phyloP scores from a whole-genome alignment of 2,888 invertebrate genomes.

The Pharmacophagus antenor region DNA sequence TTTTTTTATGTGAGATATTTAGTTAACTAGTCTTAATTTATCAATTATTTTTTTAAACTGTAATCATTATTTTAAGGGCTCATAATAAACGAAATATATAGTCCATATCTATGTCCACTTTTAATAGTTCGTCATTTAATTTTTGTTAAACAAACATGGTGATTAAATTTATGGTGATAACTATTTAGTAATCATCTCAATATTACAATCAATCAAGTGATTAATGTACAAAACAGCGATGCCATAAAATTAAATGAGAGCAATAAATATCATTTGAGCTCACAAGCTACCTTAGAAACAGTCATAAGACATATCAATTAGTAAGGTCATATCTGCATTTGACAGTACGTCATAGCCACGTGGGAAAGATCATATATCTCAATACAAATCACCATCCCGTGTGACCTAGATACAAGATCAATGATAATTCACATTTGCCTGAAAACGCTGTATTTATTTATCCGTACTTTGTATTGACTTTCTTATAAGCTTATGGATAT shows the following conservation, averaged over 20 bases:
- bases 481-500: not conserved
- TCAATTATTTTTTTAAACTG: not conserved
- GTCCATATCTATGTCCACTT: not conserved
- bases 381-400: slow-evolving; percentile 34
- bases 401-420: slow-evolving; percentile 55
- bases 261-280: not conserved
- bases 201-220: too few relatives aligned
- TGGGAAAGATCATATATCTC: slow-evolving; percentile 6
- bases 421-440: slow-evolving; percentile 41
- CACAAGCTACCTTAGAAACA: not conserved
- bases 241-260: not conserved
- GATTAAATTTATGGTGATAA: too few relatives aligned
- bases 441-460: not conserved
- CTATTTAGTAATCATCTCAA: too few relatives aligned
- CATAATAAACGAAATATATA: not conserved
- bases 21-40: not conserved
- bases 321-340: not conserved
- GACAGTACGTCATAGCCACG: not conserved
- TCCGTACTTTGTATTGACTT: not conserved
- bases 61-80: not conserved
- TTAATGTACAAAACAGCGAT: too few relatives aligned
- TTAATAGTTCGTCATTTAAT: too few relatives aligned
- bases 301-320: not conserved
- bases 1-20: slow-evolving; percentile 2
- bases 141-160: too few relatives aligned